phyloP scores from a whole-genome alignment of 2,113 vertebrate species.

The Gallinago paraguaiae region DNA sequence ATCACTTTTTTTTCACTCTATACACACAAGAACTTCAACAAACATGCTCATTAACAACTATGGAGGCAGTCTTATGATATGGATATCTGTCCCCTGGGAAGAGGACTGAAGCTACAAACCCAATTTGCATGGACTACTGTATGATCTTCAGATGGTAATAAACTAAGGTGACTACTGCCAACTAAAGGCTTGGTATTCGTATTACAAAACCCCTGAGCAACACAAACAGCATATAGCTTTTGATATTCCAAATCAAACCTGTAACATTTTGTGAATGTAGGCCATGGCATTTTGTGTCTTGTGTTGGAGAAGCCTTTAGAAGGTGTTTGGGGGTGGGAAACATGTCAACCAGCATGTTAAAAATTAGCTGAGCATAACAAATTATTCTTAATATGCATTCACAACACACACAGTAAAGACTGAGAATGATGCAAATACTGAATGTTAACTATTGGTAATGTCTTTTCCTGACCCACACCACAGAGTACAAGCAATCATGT shows the following conservation, averaged over 20 bases:
- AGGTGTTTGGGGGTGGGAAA: background rate
- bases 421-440: constrained; percentile 2
- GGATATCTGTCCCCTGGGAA: background rate
- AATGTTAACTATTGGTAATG: constrained; percentile 59
- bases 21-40: background rate
- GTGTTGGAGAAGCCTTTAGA: background rate
- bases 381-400: constrained; percentile 51
- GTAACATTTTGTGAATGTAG: background rate
- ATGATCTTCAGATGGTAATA: background rate
- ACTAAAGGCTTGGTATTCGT: background rate
- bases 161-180: background rate
- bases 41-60: background rate
- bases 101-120: background rate
- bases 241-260: background rate
- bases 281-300: constrained; percentile 2
- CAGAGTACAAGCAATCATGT: background rate
- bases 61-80: background rate
- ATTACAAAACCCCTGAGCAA: background rate
- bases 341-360: constrained; percentile 1
- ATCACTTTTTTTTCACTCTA: background rate
- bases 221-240: background rate
- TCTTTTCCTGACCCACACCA: background rate
- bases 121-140: background rate
- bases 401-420: background rate
- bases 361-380: constrained; percentile 18